Percentiles rank a stretch among this genome's conserved stretches.
Conservation (phyloP, 1,140 invertebrate species). For the Paraescarpia echinospica region DNA sequence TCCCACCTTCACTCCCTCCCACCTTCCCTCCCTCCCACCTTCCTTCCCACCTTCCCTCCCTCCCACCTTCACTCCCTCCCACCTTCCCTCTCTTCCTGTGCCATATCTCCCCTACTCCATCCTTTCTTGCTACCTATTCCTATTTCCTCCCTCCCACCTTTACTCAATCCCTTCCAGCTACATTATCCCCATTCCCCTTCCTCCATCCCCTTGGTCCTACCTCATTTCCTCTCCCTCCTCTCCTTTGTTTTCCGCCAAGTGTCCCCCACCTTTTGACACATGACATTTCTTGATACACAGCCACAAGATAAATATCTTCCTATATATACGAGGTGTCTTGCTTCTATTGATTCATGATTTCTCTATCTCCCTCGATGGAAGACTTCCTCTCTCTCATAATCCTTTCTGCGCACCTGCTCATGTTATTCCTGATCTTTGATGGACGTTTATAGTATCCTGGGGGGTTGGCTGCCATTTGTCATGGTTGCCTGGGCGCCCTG, state of each 20-base stretch:
- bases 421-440: neutral
- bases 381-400: neutral
- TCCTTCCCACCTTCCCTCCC: too few species aligned
- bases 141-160: neutral
- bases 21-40: too few species aligned
- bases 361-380: neutral
- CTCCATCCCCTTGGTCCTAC: neutral
- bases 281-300: neutral
- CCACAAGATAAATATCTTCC: neutral
- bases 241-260: neutral
- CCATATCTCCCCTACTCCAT: too few species aligned
- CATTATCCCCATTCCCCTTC: neutral
- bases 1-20: too few species aligned
- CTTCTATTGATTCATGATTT: neutral
- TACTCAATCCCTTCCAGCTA: neutral
- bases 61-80: too few species aligned
- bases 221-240: neutral
- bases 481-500: neutral
- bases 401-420: neutral
- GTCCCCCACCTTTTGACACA: neutral
- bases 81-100: too few species aligned
- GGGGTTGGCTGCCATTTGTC: neutral
- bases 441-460: neutral
- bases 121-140: too few species aligned
- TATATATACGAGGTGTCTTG: neutral